Evolutionary conservation across 2,113 vertebrate genomes (phyloP).

Genomic region (Xenopus borealis): DNA sequence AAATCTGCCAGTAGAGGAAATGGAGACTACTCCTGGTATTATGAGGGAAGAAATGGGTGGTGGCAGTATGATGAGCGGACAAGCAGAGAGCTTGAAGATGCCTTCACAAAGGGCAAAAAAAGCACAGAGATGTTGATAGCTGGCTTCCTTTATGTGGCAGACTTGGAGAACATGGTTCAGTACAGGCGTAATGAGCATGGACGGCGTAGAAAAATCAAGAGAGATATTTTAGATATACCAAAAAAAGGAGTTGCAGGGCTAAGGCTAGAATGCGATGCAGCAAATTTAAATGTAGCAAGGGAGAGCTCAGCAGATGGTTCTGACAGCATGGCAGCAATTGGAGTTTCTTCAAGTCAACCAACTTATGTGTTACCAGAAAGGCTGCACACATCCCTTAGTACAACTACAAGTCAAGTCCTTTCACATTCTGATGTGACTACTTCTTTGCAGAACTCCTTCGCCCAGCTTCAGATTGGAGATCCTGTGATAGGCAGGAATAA

Average conservation of each 20-base stretch:
- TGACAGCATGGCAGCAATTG: conserved; percentile 66
- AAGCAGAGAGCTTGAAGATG: conserved; percentile 90
- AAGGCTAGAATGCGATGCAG: conserved; percentile 83
- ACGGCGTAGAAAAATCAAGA: conserved; percentile 90
- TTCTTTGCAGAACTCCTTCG: conserved; percentile 79
- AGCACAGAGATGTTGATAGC: conserved; percentile 96
- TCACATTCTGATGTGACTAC: conserved; percentile 63
- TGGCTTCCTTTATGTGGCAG: conserved; percentile 91
- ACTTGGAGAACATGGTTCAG: conserved; percentile 96
- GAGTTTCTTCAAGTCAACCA: conserved; percentile 49
- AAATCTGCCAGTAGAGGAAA: conserved; percentile 79
- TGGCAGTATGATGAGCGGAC: conserved; percentile 97
- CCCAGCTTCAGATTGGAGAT: conserved; percentile 83
- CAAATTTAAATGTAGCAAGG: conserved; percentile 63
- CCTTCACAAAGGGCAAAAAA: conserved; percentile 87
- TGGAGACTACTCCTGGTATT: conserved; percentile 92
- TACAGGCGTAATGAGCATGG: conserved; percentile 92
- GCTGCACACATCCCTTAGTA: conserved; percentile 75
- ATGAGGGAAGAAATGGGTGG: conserved; percentile 95
- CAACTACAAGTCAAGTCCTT: conserved; percentile 64
- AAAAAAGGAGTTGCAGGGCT: conserved; percentile 96
- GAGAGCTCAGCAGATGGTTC: conserved; percentile 85
- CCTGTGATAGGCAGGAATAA: conserved; percentile 72
- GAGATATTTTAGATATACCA: conserved; percentile 90
- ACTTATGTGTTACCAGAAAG: conserved; percentile 64